Evolutionary conservation across 2,113 vertebrate species (phyloP), one percentile per base, ranked within the genome.

Genomic region (Myxocyprinus asiaticus): DNA sequence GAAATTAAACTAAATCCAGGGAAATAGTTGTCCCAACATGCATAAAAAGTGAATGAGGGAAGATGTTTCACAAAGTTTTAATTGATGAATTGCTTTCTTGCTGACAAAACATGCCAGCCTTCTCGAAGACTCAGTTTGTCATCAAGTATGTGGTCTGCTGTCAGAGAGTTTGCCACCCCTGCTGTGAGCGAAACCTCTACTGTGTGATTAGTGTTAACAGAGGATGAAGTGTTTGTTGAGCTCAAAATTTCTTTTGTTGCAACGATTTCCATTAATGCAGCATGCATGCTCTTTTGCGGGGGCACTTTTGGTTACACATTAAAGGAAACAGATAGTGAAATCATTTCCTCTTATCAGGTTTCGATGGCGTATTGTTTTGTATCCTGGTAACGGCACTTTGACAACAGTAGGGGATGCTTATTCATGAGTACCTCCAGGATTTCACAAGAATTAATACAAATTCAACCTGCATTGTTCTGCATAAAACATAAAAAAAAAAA

Each of bases 331-430:
- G 76, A 81, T 33, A 33, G 22, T 83, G 69, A 83, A 83, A 81
- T 83, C 22, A 83, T 81, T 85, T 85, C 84, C 84, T 83, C 81
- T 85, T 83, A 83, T 61, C 70, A 65, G 22, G 63, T 83, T 81
- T 85, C 72, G 78, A 72, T 67, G 71, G 45, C 9, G 9, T 44
- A 51, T 76, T 81, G 81, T 85, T 85, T 83, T 70, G 70, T 83
- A 75, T 79, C 79, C 67, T 79, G 71, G 81, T 64, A 73, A 85
- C 59, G 0, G 6, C 12, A 33, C 55, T 47, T 64, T 81, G 79
- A 77, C 79, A 83, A 85, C 75, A 43, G 12, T 9, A 10, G 33
- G n/a, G 80, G 62, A 43, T 43, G 22, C 22, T 33, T 33, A 33
- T 33, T 33, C 22, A 33, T 33, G 22, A 33, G 22, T 33, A 1